phyloP scores from a whole-genome alignment of 2,888 invertebrate species.

The Drosophila incognita region DNA sequence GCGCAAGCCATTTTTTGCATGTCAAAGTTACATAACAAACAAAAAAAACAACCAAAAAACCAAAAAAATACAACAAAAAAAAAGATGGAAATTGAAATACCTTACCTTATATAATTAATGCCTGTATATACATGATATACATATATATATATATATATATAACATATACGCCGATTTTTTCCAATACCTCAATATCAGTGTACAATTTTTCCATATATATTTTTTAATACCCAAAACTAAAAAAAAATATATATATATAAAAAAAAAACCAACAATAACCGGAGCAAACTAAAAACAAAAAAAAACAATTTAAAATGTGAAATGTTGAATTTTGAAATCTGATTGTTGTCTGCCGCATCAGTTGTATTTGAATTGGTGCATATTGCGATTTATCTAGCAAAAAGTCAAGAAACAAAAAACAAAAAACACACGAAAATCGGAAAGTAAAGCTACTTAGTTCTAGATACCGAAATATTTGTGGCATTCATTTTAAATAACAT shows the following conservation, averaged over 20 bases:
- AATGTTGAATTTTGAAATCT: constrained; percentile 74
- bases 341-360: constrained; percentile 73
- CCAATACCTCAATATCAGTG: constrained; percentile 80
- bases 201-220: constrained; percentile 78
- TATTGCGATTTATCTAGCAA: constrained; percentile 57
- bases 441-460: constrained; percentile 43
- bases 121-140: constrained; percentile 56
- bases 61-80: background rate
- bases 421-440: constrained; percentile 1
- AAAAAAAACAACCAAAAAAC: constrained; percentile 17
- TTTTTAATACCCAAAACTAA: constrained; percentile 62
- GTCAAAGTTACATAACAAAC: constrained; percentile 59
- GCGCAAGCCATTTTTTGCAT: constrained; percentile 81
- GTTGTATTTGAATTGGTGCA: constrained; percentile 54
- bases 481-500: constrained; percentile 53
- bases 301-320: constrained; percentile 14
- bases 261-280: constrained; percentile 17
- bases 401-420: constrained; percentile 4
- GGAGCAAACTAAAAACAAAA: constrained; percentile 25
- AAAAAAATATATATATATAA: constrained; percentile 3
- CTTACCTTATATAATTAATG: constrained; percentile 36
- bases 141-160: constrained; percentile 33
- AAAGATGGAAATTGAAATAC: constrained; percentile 17
- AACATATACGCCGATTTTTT: constrained; percentile 78
- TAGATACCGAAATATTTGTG: constrained; percentile 49